Base-by-base conservation (phyloP, 2,113 vertebrate genomes). In the Boleophthalmus pectinirostris region DNA sequence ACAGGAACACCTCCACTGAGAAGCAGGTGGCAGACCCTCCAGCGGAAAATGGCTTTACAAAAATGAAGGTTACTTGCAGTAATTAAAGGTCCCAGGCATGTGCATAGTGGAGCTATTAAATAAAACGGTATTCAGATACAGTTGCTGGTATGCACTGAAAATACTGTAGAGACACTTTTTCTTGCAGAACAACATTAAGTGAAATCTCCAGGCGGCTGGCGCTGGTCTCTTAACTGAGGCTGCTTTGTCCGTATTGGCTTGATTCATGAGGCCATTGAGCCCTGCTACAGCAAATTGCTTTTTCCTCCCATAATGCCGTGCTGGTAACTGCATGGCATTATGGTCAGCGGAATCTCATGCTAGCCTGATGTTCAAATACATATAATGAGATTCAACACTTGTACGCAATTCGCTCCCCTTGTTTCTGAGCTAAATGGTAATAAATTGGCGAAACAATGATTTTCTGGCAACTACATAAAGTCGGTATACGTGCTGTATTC, bases 241-340 rank as follows among this genome's bases (percentile, higher is more conserved):
- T 46, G 71, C 57, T 81, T 79, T 79, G 82, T 80, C 80, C 77
- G 56, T 81, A 87, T 81, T 73, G 82, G 73, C 73, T 82, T 88
- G 88, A 90, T 90, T 88, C 84, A 89, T 78, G 80, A 85, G 87
- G 76, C 86, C 89, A 79, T 89, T 85, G 85, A 88, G 89, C 84
- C 81, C 79, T 58, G 77, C 83, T n/a, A 74, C 81, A 61, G 85
- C 76, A 89, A 91, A 87, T 87, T 83, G 85, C 89, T 90, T 90
- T 87, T 87, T 68, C 81, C 61, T 75, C 86, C 87, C 86, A 88
- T 82, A 85, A 90, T 85, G 83, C 75, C 81, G 73, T 0, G 63
- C 80, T 82, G 47, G 72, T 84, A 86, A 82, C 80, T 68, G 80
- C 70, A 61, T 65, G 67, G 79, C 86, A 84, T 85, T 78, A 80